Conservation (phyloP, 2,888 invertebrate genomes). For the Drosophila limbata region DNA sequence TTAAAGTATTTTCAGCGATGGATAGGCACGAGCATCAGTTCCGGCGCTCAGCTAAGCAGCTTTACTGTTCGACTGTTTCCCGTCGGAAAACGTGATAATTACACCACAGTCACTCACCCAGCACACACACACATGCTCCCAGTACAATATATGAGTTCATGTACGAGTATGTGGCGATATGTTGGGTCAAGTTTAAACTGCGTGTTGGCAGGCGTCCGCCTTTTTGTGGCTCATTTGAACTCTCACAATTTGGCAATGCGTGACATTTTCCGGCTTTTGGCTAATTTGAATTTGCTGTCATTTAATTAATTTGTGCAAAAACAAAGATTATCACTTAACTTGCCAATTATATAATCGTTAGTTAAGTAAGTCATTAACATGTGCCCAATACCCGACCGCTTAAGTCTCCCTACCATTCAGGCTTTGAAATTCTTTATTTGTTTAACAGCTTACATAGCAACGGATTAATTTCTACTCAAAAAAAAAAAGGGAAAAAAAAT, state of each 20-base stretch:
- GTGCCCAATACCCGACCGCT: neutral
- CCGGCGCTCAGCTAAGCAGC: conserved; percentile 47
- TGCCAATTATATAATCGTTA: conserved; percentile 40
- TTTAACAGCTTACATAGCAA: conserved; percentile 4
- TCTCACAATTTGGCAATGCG: conserved; percentile 44
- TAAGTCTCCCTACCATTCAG: neutral
- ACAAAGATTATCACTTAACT: conserved; percentile 46
- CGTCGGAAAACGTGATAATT: conserved; percentile 52
- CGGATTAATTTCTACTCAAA: conserved; percentile 23
- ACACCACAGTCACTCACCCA: conserved; percentile 20
- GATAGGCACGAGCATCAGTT: conserved; percentile 52
- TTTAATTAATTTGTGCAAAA: conserved; percentile 45
- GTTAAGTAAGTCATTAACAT: conserved; percentile 30
- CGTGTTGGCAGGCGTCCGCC: conserved; percentile 26
- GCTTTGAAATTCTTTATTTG: neutral
- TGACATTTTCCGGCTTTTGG: conserved; percentile 34
- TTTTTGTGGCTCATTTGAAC: conserved; percentile 65
- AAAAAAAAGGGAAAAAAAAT: conserved; percentile 2
- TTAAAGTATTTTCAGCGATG: conserved; percentile 67
- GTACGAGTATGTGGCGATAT: conserved; percentile 2
- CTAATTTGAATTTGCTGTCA: conserved; percentile 50
- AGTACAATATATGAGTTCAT: conserved; percentile 1
- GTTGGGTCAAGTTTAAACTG: conserved; percentile 32
- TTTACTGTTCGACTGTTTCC: conserved; percentile 48
- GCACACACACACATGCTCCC: conserved; percentile 2